A percentile compares a stretch with the other conserved stretches of the same genome.
These are phyloP conservation scores for Patella pellucida DNA, from an alignment of 2,888 invertebrate genomes.

Conservation along the genomic window DNA sequence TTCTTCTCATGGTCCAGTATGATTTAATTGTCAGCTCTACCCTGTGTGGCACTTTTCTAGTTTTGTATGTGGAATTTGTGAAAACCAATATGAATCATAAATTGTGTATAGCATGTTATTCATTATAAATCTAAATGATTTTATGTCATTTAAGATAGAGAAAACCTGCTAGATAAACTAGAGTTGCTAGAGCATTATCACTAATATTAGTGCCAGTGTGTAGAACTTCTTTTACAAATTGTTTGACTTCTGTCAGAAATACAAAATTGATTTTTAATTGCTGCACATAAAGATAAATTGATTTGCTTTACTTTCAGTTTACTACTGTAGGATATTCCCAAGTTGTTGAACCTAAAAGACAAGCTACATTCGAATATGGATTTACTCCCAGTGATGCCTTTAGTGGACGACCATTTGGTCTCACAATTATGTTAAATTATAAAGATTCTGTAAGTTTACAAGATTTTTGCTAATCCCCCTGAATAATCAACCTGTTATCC, in stretches of 20 bases:
- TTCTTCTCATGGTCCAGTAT: too few relatives aligned
- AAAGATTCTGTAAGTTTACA: constrained; percentile 79
- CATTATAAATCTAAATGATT: not conserved
- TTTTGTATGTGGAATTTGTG: too few relatives aligned
- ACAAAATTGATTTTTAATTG: too few relatives aligned
- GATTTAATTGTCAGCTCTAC: too few relatives aligned
- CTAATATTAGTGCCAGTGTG: constrained; percentile 21
- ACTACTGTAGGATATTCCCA: constrained; percentile 90
- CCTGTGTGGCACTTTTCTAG: too few relatives aligned
- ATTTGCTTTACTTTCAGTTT: constrained; percentile 75
- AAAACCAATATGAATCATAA: too few relatives aligned
- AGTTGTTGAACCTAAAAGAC: constrained; percentile 89
- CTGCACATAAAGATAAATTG: too few relatives aligned
- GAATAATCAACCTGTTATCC: not conserved
- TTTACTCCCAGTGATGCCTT: constrained; percentile 97
- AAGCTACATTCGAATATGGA: constrained; percentile 94
- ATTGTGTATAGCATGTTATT: not conserved
- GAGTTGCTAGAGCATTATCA: constrained; percentile 27
- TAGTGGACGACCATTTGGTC: constrained; percentile 95
- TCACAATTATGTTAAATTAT: constrained; percentile 92
- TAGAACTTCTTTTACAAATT: constrained; percentile 22
- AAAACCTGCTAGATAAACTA: constrained; percentile 16
- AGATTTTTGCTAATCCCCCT: not conserved
- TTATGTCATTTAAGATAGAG: not conserved
- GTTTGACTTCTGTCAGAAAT: not conserved